phyloP scores from a whole-genome alignment of 2,888 invertebrate genomes.

The Ornithoptera priamus region DNA sequence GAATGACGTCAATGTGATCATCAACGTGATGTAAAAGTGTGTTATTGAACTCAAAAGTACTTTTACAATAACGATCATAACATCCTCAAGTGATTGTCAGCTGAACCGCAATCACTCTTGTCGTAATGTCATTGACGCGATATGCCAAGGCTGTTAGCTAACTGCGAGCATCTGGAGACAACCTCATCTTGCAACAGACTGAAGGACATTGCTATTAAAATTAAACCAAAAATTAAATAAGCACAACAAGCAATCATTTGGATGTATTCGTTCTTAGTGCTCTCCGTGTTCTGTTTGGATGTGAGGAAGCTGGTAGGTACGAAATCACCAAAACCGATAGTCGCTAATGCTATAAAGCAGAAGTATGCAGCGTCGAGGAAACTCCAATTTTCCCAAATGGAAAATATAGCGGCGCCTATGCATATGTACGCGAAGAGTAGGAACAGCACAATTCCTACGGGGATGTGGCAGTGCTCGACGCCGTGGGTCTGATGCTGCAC shows the following conservation, averaged over 20 bases:
- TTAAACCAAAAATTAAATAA: constrained; percentile 88
- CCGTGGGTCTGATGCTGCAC: constrained; percentile 57
- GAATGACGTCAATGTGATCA: too few relatives aligned
- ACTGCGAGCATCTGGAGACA: constrained; percentile 84
- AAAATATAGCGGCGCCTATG: constrained; percentile 87
- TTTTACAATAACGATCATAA: constrained; percentile 74
- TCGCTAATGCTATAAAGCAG: constrained; percentile 91
- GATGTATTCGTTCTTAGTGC: constrained; percentile 79
- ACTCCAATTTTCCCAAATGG: constrained; percentile 90
- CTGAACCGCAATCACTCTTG: constrained; percentile 74
- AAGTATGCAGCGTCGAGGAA: constrained; percentile 91
- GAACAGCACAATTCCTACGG: constrained; percentile 80
- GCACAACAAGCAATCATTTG: constrained; percentile 90
- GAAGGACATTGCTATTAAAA: constrained; percentile 91
- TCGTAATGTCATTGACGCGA: constrained; percentile 81
- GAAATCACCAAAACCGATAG: constrained; percentile 90
- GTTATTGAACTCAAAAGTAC: not conserved
- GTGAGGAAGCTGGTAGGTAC: constrained; percentile 81
- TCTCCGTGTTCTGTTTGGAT: constrained; percentile 66
- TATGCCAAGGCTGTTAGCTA: constrained; percentile 85
- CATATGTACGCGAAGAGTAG: constrained; percentile 87
- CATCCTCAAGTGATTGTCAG: constrained; percentile 71
- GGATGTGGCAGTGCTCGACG: constrained; percentile 69
- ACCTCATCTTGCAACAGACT: constrained; percentile 91
- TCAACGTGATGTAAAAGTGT: constrained; percentile 30